Evolutionary conservation across 2,797 vertebrate species (phyloP).

Genomic region (Buphagus erythrorhynchus): DNA sequence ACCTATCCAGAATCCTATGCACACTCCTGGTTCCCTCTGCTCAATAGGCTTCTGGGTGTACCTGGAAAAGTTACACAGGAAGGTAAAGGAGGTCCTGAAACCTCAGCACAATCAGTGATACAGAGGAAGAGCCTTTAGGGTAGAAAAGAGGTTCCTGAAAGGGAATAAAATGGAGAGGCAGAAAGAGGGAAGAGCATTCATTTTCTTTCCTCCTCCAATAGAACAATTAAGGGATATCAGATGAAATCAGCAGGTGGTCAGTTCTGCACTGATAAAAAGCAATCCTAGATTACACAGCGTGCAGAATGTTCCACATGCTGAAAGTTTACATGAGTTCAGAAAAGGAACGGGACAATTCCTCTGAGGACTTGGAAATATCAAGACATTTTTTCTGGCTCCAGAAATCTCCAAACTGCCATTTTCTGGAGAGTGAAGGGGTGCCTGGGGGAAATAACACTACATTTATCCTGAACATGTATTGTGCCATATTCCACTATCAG

Average conservation of each 20-base stretch:
- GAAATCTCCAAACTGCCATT: background rate
- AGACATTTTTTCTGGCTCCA: background rate
- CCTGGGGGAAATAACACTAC: background rate
- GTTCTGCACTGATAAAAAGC: background rate
- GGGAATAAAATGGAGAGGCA: background rate
- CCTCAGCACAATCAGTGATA: background rate
- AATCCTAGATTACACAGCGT: background rate
- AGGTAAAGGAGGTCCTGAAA: background rate
- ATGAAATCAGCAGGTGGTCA: background rate
- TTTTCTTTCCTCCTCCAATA: background rate
- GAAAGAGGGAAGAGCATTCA: background rate
- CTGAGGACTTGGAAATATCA: background rate
- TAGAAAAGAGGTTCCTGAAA: background rate
- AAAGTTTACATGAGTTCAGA: background rate
- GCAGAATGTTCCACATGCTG: background rate
- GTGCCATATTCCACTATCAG: fast-evolving
- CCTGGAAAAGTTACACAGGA: background rate
- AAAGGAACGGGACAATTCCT: background rate
- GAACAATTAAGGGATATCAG: background rate
- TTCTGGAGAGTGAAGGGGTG: background rate
- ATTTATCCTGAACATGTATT: background rate
- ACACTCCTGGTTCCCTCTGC: background rate
- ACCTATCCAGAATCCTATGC: background rate
- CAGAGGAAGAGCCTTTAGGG: background rate
- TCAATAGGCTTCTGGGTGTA: background rate